A percentile compares a stretch with the other conserved stretches of the same genome.
phyloP scores from a whole-genome alignment of 2,797 vertebrate species.

The Pipistrellus nathusii region DNA sequence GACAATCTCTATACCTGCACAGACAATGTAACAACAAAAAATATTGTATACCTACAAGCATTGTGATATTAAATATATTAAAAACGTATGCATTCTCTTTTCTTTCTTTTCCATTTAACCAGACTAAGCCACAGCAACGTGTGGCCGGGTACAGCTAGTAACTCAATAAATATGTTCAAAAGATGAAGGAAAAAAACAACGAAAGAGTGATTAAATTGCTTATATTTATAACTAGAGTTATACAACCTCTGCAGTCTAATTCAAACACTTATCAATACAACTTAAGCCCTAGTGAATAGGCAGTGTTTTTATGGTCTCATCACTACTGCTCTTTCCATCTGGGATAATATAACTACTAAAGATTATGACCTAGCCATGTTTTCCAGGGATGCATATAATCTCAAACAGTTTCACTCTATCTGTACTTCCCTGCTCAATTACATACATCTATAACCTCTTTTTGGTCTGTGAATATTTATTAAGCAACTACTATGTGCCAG shows the following conservation, averaged over 20 bases:
- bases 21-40: too few species aligned
- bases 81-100: too few species aligned
- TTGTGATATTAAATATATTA: too few species aligned
- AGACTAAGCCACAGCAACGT: too few species aligned
- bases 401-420: neutral
- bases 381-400: neutral
- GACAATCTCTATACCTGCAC: too few species aligned
- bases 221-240: neutral
- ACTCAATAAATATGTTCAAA: neutral
- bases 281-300: neutral
- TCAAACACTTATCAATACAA: neutral
- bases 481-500: too few species aligned
- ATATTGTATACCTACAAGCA: too few species aligned
- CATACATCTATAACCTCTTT: neutral
- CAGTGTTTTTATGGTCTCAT: slow-evolving; percentile 18
- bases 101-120: too few species aligned
- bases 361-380: neutral
- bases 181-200: neutral
- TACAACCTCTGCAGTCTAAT: neutral
- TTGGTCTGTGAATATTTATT: neutral
- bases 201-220: neutral
- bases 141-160: neutral
- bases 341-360: slow-evolving; percentile 41
- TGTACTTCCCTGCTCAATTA: neutral
- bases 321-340: neutral